Conservation (phyloP, 37 sponge, comb jelly and placozoan species). For the Ianthella basta region DNA sequence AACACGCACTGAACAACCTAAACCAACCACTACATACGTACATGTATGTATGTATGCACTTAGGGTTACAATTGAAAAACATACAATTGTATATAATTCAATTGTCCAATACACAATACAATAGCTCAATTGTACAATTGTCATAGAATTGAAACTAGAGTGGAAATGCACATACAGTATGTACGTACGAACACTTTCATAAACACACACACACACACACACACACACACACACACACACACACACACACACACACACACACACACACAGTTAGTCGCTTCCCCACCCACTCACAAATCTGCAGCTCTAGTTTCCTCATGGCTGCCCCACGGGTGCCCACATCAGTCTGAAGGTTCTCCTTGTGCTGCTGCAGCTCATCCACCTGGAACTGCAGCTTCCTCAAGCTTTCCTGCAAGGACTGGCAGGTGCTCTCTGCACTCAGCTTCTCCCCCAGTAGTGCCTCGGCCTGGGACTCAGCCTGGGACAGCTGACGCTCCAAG, state of each 20-base stretch:
- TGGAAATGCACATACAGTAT: too few relatives aligned
- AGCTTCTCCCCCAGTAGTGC: conserved; percentile 31
- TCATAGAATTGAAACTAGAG: too few relatives aligned
- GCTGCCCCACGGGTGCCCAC: conserved; percentile 21
- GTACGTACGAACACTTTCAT: too few relatives aligned
- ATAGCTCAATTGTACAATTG: too few relatives aligned
- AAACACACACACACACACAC: not conserved
- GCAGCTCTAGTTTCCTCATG: not conserved
- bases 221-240: not conserved
- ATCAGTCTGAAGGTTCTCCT: conserved; percentile 33
- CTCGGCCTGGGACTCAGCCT: conserved; percentile 26
- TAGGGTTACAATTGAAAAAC: not conserved
- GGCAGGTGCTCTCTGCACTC: conserved; percentile 19
- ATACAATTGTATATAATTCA: too few relatives aligned
- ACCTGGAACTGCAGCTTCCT: conserved; percentile 49
- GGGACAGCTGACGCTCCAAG: conserved; percentile 38
- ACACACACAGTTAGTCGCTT: too few relatives aligned
- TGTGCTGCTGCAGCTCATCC: conserved; percentile 35
- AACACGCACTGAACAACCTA: not conserved
- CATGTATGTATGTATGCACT: conserved; percentile 3
- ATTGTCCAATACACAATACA: too few relatives aligned
- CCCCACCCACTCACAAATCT: not conserved
- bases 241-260: too few relatives aligned
- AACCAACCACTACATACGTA: not conserved
- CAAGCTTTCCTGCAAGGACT: conserved; percentile 40